Conservation (phyloP, 23 tunicate species). For the Trididemnum nubilum region DNA sequence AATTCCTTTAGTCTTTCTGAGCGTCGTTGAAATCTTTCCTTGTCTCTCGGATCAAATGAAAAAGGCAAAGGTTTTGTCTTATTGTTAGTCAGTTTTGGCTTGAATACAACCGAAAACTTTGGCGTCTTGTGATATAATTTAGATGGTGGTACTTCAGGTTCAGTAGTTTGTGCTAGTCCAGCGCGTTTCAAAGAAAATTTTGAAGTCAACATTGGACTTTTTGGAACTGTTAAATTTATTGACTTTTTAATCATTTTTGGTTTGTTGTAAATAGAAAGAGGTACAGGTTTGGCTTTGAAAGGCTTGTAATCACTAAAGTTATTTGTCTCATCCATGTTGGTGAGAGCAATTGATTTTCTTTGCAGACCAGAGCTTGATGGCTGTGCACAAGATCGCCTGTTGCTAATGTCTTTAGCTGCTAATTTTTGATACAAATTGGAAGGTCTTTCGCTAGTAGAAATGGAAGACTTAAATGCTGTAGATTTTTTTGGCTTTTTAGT, state of each 20-base stretch:
- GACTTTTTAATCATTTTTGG: constrained; percentile 26
- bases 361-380: no score
- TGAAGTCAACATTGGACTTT: constrained; percentile 52
- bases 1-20: constrained; percentile 28
- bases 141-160: neutral
- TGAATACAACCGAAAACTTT: neutral
- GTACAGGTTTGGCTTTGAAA: constrained; percentile 49
- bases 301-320: neutral
- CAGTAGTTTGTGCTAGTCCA: neutral
- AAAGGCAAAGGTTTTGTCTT: constrained; percentile 37
- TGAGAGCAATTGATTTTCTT: no score
- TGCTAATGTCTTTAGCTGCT: no score
- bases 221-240: constrained; percentile 31
- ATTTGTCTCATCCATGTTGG: neutral
- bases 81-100: neutral
- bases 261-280: constrained; percentile 17
- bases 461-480: no score
- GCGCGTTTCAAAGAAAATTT: constrained; percentile 26
- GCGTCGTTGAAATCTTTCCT: constrained; percentile 11
- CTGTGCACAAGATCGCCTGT: no score
- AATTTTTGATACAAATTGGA: no score
- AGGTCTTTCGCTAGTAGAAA: no score
- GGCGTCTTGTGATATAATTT: neutral
- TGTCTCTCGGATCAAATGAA: constrained; percentile 40
- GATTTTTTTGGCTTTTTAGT: no score